Conservation (phyloP, 1,140 invertebrate species). For the Ladona fulva region DNA sequence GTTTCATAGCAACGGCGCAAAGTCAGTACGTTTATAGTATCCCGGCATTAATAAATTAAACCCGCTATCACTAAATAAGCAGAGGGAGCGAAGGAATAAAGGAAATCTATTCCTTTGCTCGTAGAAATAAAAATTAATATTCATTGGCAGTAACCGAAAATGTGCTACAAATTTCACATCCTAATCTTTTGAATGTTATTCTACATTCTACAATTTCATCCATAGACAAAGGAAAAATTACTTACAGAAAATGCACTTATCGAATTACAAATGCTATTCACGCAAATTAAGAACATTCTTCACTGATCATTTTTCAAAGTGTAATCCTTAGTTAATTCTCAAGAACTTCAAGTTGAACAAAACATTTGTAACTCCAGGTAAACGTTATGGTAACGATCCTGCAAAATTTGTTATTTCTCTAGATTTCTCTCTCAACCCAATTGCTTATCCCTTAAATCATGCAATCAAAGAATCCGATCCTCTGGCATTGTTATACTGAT, state of each 20-base stretch:
- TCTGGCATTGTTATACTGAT: constrained; percentile 61
- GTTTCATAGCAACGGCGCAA: too few species aligned
- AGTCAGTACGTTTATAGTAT: too few species aligned
- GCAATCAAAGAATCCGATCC: constrained; percentile 9
- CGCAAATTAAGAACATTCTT: too few species aligned
- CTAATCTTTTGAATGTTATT: constrained; percentile 50
- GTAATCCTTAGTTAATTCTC: constrained; percentile 62
- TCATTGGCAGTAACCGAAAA: too few species aligned
- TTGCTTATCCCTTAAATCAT: constrained; percentile 35
- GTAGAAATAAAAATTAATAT: too few species aligned
- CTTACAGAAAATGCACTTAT: too few species aligned
- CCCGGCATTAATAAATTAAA: too few species aligned
- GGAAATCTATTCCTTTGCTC: too few species aligned
- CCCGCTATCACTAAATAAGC: too few species aligned
- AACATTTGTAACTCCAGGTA: constrained; percentile 91
- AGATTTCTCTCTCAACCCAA: constrained; percentile 66
- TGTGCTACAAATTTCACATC: constrained; percentile 61
- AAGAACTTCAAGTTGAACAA: constrained; percentile 92
- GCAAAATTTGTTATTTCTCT: constrained; percentile 87
- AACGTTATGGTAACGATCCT: constrained; percentile 88
- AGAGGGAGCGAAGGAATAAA: too few species aligned
- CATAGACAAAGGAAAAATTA: constrained; percentile 60
- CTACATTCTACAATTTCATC: constrained; percentile 69
- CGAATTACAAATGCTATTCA: too few species aligned
- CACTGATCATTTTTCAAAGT: too few species aligned